phyloP scores from a whole-genome alignment of 2,113 vertebrate species.

The Mellivora capensis region DNA sequence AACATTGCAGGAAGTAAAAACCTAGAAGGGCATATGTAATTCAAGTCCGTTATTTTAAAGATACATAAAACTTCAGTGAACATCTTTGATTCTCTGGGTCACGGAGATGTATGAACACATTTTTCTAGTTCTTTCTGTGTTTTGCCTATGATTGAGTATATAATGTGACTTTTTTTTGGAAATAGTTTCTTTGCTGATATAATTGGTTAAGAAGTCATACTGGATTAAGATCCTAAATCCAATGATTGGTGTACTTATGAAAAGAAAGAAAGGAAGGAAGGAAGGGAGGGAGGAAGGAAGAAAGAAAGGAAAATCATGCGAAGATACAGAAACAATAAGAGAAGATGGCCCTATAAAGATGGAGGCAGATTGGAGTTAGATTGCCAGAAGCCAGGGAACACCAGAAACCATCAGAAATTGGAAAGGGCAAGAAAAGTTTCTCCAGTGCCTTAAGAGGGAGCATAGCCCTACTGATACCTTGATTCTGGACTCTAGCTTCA shows the following conservation, averaged over 20 bases:
- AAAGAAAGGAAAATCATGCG: neutral
- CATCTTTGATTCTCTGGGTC: neutral
- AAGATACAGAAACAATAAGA: neutral
- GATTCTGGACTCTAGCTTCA: neutral
- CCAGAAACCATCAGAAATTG: neutral
- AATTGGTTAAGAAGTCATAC: neutral
- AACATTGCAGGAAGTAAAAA: neutral
- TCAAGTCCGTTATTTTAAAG: neutral
- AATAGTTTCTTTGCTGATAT: neutral
- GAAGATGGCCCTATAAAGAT: neutral
- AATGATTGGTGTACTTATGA: neutral
- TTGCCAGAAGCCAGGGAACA: neutral
- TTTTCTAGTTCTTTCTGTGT: neutral
- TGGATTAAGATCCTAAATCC: neutral
- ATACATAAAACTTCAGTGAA: neutral
- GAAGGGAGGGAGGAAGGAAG: fast-evolving
- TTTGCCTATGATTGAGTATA: neutral
- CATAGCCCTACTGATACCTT: neutral
- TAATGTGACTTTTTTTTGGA: neutral
- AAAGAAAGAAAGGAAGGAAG: neutral
- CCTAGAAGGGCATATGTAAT: neutral
- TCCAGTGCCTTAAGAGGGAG: neutral
- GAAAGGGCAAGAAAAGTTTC: neutral
- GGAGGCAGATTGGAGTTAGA: neutral
- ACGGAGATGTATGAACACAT: neutral